These are phyloP conservation scores for Cotesia chilonis DNA, from an alignment of 1,140 invertebrate species.

Conservation along the genomic window DNA sequence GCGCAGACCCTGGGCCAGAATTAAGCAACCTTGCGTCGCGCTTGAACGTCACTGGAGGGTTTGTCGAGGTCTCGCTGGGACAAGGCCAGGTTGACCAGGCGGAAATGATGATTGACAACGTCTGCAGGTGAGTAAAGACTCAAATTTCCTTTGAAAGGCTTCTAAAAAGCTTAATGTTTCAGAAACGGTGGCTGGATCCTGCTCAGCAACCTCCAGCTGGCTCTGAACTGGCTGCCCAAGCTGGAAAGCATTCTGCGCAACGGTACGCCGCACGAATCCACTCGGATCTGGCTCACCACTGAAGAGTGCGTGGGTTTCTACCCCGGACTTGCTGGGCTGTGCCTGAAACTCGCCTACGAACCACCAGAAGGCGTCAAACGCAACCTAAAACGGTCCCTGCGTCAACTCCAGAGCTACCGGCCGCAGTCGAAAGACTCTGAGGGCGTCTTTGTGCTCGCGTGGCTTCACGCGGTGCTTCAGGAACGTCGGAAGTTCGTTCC, in stretches of 20 bases:
- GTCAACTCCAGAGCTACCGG: conserved; percentile 55
- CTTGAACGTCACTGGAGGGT: conserved; percentile 49
- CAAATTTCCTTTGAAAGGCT: not conserved
- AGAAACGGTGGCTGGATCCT: conserved; percentile 78
- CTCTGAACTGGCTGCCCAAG: conserved; percentile 78
- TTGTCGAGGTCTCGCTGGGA: conserved; percentile 75
- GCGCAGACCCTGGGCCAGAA: conserved; percentile 82
- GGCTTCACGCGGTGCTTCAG: conserved; percentile 88
- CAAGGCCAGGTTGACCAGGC: conserved; percentile 72
- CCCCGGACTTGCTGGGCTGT: conserved; percentile 72
- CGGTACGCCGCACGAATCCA: conserved; percentile 69
- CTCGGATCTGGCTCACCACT: conserved; percentile 81
- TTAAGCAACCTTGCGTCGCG: conserved; percentile 70
- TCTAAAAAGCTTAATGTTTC: conserved; percentile 47
- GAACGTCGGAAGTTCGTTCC: conserved; percentile 78
- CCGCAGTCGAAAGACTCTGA: conserved; percentile 53
- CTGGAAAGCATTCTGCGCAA: conserved; percentile 77
- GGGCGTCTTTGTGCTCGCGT: conserved; percentile 77
- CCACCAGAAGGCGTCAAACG: conserved; percentile 73
- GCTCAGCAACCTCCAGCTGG: conserved; percentile 90
- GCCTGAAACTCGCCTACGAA: conserved; percentile 88
- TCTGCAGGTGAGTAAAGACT: conserved; percentile 58
- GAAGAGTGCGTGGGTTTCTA: conserved; percentile 76
- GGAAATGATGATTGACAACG: conserved; percentile 69
- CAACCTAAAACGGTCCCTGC: conserved; percentile 67